Percentiles rank a stretch among this genome's conserved stretches.
Evolutionary conservation across 1,140 invertebrate species (phyloP).

Genomic region (Orius insidiosus): DNA sequence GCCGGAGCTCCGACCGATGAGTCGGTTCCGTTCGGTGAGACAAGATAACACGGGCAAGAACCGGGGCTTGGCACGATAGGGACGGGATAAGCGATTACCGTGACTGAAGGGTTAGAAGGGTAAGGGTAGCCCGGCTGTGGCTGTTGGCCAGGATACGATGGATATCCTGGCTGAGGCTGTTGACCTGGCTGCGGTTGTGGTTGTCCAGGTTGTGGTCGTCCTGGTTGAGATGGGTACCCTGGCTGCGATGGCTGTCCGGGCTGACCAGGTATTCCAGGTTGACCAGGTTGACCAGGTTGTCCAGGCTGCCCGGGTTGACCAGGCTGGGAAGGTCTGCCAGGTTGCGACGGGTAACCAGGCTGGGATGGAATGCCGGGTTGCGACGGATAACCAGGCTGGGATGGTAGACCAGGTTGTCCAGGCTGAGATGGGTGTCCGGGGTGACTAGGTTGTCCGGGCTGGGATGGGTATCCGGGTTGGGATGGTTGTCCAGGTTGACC

Average conservation of each 20-base stretch:
- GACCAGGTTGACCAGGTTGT: conserved; percentile 14
- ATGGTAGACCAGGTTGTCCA: too few species aligned
- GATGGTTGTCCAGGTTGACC: conserved; percentile 17
- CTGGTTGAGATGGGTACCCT: conserved; percentile 18
- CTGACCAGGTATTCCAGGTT: too few species aligned
- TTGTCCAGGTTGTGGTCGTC: conserved; percentile 16
- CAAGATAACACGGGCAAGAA: conserved; percentile 34
- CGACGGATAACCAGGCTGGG: conserved; percentile 3
- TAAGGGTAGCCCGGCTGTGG: conserved; percentile 15
- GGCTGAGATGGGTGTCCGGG: conserved; percentile 15
- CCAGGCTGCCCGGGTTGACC: too few species aligned
- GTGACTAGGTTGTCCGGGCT: conserved; percentile 5
- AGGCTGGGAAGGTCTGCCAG: conserved; percentile 18
- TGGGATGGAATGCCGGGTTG: conserved; percentile 16
- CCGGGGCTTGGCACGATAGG: conserved; percentile 33
- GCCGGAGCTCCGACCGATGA: background rate
- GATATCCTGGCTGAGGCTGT: conserved; percentile 7
- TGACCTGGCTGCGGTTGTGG: too few species aligned
- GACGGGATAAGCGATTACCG: conserved; percentile 33
- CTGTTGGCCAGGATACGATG: conserved; percentile 17
- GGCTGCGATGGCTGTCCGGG: conserved; percentile 20
- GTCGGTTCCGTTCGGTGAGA: conserved; percentile 26
- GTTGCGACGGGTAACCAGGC: conserved; percentile 11
- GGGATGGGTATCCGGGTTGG: too few species aligned
- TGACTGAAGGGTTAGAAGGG: conserved; percentile 21